Evolutionary conservation across 1,140 invertebrate genomes (phyloP), one percentile per base, ranked within the genome.

Genomic region (Camponotus floridanus): DNA sequence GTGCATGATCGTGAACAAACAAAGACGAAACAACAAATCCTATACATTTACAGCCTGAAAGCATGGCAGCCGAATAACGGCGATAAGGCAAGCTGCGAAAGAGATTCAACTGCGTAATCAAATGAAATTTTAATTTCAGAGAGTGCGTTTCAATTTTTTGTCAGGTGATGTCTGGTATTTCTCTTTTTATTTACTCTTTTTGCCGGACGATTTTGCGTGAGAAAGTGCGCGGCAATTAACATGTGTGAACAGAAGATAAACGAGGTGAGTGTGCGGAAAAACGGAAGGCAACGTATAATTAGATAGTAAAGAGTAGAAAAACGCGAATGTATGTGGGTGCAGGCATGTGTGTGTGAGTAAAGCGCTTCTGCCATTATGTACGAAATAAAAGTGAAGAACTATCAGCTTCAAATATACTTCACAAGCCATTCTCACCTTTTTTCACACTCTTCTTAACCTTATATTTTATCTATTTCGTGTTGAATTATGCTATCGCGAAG

Each of bases 381-480:
- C 67, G 85, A 90, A 87, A 92, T 62, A 87, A 88, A 91, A 90
- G 88, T 86, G 89, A 51, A 51, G 88, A 93, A 92, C 78, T 92
- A 89, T 92, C 78, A 88, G 88, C 78, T 36, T 90, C 70, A 90
- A 90, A 90, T 89, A 91, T 90, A 91, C 68, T 91, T 76, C 92
- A 81, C 87, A 93, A 93, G 93, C 90, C 87, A 92, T 93, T 94
- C 94, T 95, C 94, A 95, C 94, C 94, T 95, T 94, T 88, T 88
- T 61, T 80, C 70, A 51, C 15, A 78, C 76, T 42, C 76, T 36
- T 76, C 33, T 76, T 87, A 74, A 83, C 65, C 68, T 67, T 83
- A 85, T 65, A 78, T 39, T 83, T 90, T 67, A 85, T 74, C 55
- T 88, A 87, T 55, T 87, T 86, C 31, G 68, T 57, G 55, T 5